Percentiles rank a stretch among this genome's conserved stretches.
These are phyloP conservation scores for Tortricodes alternella DNA, from an alignment of 2,888 invertebrate genomes.

Conservation along the genomic window DNA sequence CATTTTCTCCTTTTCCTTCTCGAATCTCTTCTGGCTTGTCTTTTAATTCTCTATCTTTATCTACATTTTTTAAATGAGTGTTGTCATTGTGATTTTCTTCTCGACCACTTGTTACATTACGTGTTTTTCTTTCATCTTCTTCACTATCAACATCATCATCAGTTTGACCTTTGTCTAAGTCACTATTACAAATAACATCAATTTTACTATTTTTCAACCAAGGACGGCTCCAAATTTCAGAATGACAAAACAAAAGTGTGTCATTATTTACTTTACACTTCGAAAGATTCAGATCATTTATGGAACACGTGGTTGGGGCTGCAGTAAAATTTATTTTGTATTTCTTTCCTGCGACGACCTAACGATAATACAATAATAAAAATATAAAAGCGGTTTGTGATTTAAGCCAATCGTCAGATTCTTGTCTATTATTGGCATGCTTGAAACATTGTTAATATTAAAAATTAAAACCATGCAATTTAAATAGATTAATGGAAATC, in stretches of 20 bases:
- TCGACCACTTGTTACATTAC: not conserved
- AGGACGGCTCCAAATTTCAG: conserved; percentile 78
- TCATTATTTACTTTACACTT: conserved; percentile 37
- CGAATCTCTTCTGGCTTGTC: conserved; percentile 27
- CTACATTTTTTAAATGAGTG: not conserved
- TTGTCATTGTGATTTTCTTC: not conserved
- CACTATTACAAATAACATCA: conserved; percentile 55
- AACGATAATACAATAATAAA: not conserved
- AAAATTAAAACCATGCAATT: too few species aligned
- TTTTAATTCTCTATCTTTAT: conserved; percentile 3
- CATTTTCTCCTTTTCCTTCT: conserved; percentile 29
- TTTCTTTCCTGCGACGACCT: conserved; percentile 48
- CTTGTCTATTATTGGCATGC: too few species aligned
- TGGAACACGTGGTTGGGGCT: conserved; percentile 39
- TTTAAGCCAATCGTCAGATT: too few species aligned
- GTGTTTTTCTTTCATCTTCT: conserved; percentile 14
- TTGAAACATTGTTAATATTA: too few species aligned
- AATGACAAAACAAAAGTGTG: conserved; percentile 58
- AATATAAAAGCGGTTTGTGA: not conserved
- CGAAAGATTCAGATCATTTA: conserved; percentile 34
- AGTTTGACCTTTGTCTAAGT: not conserved
- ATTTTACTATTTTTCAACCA: conserved; percentile 71
- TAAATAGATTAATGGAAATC: too few species aligned
- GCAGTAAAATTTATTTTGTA: conserved; percentile 54
- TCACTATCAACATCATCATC: conserved; percentile 24